Conservation (phyloP, 1,140 invertebrate genomes). For the Aethina tumida region DNA sequence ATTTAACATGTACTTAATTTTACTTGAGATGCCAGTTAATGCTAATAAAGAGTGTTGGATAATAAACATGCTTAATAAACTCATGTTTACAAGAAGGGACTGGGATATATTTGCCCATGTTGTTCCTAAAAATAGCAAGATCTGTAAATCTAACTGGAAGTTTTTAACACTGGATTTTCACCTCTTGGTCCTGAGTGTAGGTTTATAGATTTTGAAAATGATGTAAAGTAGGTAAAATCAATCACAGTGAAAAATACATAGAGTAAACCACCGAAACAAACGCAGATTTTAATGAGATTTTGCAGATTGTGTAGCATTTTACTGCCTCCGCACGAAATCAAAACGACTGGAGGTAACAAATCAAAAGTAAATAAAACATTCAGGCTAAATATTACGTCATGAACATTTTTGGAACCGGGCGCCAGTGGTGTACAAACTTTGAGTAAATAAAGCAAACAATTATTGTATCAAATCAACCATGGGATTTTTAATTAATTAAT, state of each 20-base stretch:
- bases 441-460: no score
- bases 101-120: conserved; percentile 18
- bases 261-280: conserved; percentile 11
- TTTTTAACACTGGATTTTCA: conserved; percentile 12
- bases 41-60: conserved; percentile 30
- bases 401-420: no score
- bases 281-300: background rate
- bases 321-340: no score
- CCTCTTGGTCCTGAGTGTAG: conserved; percentile 1
- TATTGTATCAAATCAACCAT: no score
- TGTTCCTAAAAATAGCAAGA: background rate
- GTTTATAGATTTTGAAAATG: conserved; percentile 17
- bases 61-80: conserved; percentile 27
- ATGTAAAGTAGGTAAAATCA: conserved; percentile 29
- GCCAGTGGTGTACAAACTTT: no score
- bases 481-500: no score
- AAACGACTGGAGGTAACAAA: no score
- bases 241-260: conserved; percentile 22
- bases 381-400: no score
- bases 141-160: background rate
- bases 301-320: no score
- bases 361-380: no score
- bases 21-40: no score
- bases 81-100: conserved; percentile 25
- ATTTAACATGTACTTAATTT: conserved; percentile 21